Evolutionary conservation across 1,140 invertebrate species (phyloP).

Genomic region (Parasteatoda tepidariorum): DNA sequence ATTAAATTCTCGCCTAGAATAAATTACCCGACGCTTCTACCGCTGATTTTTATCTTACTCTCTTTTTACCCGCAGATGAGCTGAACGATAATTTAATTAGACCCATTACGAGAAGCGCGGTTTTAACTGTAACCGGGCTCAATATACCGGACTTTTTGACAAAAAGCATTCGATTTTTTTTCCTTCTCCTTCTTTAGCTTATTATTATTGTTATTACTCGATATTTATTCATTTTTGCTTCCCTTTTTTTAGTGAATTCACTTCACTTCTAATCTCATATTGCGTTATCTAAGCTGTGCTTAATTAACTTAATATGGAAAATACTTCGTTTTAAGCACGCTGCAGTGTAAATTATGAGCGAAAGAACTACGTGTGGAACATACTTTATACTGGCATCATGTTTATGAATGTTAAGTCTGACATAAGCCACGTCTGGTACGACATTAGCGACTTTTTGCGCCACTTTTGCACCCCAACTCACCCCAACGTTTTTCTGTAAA

Average conservation of each 20-base stretch:
- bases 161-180: slow-evolving; percentile 57
- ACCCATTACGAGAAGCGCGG: slow-evolving; percentile 39
- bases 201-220: slow-evolving; percentile 43
- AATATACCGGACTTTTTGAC: slow-evolving; percentile 50
- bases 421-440: slow-evolving; percentile 34
- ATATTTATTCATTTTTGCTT: slow-evolving; percentile 39
- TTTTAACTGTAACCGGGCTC: slow-evolving; percentile 51
- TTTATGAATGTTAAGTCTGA: slow-evolving; percentile 3
- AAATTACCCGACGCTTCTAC: slow-evolving; percentile 35
- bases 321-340: slow-evolving; percentile 48
- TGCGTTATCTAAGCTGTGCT: slow-evolving; percentile 39
- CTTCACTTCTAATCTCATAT: slow-evolving; percentile 46
- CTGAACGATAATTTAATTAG: slow-evolving; percentile 56
- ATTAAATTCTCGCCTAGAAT: slow-evolving; percentile 58
- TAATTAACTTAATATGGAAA: slow-evolving; percentile 59
- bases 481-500: neutral
- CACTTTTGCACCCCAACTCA: neutral
- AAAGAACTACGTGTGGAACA: neutral
- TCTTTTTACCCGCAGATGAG: slow-evolving; percentile 57
- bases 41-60: slow-evolving; percentile 52
- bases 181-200: slow-evolving; percentile 1
- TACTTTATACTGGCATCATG: slow-evolving; percentile 37
- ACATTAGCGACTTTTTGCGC: slow-evolving; percentile 39
- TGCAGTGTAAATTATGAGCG: slow-evolving; percentile 24
- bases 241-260: neutral